Percentiles rank a stretch among this genome's conserved stretches.
phyloP scores from a whole-genome alignment of 2,888 invertebrate species.

The Polia nebulosa region DNA sequence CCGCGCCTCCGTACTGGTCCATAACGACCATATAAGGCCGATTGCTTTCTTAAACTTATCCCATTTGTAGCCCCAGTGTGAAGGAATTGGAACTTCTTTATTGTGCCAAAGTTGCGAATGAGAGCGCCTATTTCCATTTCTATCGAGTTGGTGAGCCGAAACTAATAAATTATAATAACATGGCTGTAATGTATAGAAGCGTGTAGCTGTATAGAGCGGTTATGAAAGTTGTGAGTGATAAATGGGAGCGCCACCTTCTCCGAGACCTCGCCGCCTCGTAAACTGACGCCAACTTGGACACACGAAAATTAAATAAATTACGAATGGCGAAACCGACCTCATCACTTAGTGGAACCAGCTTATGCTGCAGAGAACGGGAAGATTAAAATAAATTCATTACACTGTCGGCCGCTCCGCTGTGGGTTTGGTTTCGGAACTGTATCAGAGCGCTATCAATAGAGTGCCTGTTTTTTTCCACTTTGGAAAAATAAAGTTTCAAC shows the following conservation, averaged over 20 bases:
- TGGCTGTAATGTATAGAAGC: conserved; percentile 61
- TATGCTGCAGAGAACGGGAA: conserved; percentile 42
- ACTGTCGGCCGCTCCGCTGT: conserved; percentile 25
- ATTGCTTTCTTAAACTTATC: conserved; percentile 90
- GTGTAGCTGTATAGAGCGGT: conserved; percentile 59
- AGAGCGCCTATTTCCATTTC: conserved; percentile 87
- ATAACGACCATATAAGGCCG: conserved; percentile 90
- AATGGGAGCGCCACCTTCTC: conserved; percentile 74
- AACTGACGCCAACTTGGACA: conserved; percentile 58
- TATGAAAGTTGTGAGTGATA: conserved; percentile 78
- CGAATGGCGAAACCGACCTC: conserved; percentile 38
- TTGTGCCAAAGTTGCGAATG: conserved; percentile 86
- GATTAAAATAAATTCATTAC: conserved; percentile 49
- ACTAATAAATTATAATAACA: conserved; percentile 80
- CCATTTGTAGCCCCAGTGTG: conserved; percentile 86
- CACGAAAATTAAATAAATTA: conserved; percentile 58
- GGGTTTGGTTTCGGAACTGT: conserved; percentile 31
- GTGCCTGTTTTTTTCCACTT: neutral
- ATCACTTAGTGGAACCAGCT: conserved; percentile 43
- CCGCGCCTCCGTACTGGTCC: conserved; percentile 84
- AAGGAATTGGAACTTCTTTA: conserved; percentile 88
- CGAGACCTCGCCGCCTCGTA: conserved; percentile 65
- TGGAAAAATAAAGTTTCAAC: conserved; percentile 9
- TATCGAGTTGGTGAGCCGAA: conserved; percentile 81
- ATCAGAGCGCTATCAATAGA: conserved; percentile 24